phyloP scores from a whole-genome alignment of 2,113 vertebrate genomes.

The Dromaius novaehollandiae region DNA sequence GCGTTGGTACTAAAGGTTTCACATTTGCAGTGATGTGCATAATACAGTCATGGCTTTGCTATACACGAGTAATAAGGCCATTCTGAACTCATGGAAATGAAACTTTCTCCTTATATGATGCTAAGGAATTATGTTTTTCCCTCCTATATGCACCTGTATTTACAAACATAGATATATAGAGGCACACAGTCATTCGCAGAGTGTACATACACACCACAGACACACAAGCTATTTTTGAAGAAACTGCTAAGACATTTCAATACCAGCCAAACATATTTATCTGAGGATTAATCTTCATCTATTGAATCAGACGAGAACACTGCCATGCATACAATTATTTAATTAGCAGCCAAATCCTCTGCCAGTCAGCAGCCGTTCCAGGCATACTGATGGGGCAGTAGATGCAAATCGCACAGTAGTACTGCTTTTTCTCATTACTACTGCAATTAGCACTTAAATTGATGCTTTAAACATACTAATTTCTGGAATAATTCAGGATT shows the following conservation, averaged over 20 bases:
- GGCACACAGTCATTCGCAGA: conserved; percentile 7
- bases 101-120: background rate
- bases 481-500: conserved; percentile 94
- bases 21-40: background rate
- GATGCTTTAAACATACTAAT: conserved; percentile 95
- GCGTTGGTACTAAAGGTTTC: background rate
- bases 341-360: conserved; percentile 94
- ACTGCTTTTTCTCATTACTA: conserved; percentile 96
- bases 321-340: conserved; percentile 99
- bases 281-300: conserved; percentile 96
- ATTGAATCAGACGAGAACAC: conserved; percentile 92
- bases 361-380: conserved; percentile 85
- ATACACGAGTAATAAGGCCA: background rate
- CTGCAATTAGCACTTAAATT: conserved; percentile 98
- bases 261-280: conserved; percentile 98
- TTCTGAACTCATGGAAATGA: background rate
- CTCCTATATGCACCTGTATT: conserved; percentile 42
- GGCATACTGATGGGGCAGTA: conserved; percentile 90
- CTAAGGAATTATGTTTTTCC: background rate
- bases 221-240: conserved; percentile 81
- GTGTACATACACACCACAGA: conserved; percentile 44
- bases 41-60: background rate
- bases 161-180: conserved; percentile 56
- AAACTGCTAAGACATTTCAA: conserved; percentile 86
- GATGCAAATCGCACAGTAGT: conserved; percentile 88